Conservation (phyloP, 2,113 vertebrate genomes). For the Pseudopipra pipra region DNA sequence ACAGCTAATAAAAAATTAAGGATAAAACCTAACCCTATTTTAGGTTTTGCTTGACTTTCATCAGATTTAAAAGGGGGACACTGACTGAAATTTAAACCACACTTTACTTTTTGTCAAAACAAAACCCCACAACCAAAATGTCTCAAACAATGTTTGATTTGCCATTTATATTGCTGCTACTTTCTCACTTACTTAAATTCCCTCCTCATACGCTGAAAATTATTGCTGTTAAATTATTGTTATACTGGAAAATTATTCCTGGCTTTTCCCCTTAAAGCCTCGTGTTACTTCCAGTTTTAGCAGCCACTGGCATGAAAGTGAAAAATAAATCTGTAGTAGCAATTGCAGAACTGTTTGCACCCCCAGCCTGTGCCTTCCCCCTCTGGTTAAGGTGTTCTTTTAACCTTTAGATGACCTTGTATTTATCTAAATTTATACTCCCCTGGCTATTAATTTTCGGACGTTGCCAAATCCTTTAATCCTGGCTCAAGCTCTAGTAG, state of each 20-base stretch:
- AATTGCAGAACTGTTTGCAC: neutral
- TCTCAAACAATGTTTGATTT: neutral
- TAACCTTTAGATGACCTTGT: slow-evolving; percentile 37
- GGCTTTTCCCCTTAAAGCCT: neutral
- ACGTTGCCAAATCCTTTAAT: slow-evolving; percentile 46
- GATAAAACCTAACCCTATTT: too few species aligned
- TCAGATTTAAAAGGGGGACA: neutral
- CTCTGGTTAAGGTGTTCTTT: neutral
- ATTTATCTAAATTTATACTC: slow-evolving; percentile 12
- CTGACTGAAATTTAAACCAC: neutral
- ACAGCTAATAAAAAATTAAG: neutral
- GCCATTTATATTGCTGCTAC: neutral
- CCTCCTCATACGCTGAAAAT: neutral
- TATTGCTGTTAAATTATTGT: neutral
- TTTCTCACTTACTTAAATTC: neutral
- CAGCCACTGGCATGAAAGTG: neutral
- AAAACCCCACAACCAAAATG: neutral
- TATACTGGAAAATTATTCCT: neutral
- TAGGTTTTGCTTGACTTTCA: neutral
- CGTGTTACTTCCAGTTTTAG: neutral
- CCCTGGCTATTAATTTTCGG: slow-evolving; percentile 28
- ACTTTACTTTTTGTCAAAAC: neutral
- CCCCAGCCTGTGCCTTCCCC: neutral
- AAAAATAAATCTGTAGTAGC: neutral
- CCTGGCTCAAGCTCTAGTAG: slow-evolving; percentile 25